Conservation (phyloP, 2,797 vertebrate genomes). For the Rhynchotus rufescens region DNA sequence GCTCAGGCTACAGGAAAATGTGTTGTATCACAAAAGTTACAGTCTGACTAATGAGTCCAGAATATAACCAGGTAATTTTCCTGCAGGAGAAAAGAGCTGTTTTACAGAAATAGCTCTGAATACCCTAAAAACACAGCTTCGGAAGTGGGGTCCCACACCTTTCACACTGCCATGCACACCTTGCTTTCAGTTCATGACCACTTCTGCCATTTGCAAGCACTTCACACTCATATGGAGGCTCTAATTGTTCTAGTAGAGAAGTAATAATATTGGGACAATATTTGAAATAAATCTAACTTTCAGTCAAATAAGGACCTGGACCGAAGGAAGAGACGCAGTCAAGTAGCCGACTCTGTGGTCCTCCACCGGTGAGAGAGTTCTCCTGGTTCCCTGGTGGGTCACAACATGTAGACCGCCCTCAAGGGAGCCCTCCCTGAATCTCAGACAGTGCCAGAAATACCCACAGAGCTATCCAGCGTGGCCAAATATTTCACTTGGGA, state of each 20-base stretch:
- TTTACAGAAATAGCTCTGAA: not conserved
- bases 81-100: not conserved
- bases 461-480: not conserved
- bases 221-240: not conserved
- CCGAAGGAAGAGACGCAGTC: not conserved
- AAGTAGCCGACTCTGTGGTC: not conserved
- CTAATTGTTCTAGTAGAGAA: not conserved
- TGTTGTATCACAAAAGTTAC: not conserved
- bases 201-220: not conserved
- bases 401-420: not conserved
- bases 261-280: not conserved
- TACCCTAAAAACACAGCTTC: not conserved
- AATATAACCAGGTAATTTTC: not conserved
- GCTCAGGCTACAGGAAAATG: not conserved
- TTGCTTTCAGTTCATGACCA: not conserved
- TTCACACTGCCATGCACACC: not conserved
- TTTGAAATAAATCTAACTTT: not conserved
- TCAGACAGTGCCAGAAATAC: not conserved
- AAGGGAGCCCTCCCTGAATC: not conserved
- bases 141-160: not conserved
- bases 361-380: not conserved
- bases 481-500: not conserved
- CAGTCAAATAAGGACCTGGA: not conserved
- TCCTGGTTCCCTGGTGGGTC: not conserved
- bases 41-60: not conserved